Percentiles rank a stretch among this genome's conserved stretches.
Evolutionary conservation across 2,888 invertebrate genomes (phyloP).

Genomic region (Apotomis turbidana): DNA sequence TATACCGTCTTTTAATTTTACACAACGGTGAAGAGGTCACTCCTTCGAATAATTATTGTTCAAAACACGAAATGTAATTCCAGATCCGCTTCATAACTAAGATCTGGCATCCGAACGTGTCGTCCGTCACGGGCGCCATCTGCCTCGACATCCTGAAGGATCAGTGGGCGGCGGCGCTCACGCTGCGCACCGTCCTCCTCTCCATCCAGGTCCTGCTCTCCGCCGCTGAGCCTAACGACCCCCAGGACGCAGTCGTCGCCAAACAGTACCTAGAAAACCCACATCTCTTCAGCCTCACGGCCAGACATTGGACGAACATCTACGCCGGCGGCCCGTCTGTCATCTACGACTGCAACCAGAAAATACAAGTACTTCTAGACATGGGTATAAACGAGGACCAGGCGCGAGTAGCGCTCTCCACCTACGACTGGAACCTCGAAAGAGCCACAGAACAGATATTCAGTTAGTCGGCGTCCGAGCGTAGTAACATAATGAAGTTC

Average conservation of each 20-base stretch:
- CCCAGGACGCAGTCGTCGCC: slow-evolving; percentile 98
- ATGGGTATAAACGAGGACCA: slow-evolving; percentile 97
- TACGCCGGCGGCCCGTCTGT: slow-evolving; percentile 91
- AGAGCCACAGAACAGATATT: slow-evolving; percentile 91
- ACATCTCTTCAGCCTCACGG: slow-evolving; percentile 94
- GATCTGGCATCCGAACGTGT: slow-evolving; percentile 99
- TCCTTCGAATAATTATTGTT: neutral
- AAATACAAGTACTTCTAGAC: slow-evolving; percentile 94
- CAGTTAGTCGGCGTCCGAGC: slow-evolving; percentile 56
- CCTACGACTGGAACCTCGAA: slow-evolving; percentile 96
- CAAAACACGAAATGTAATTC: slow-evolving; percentile 46
- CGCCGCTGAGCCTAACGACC: slow-evolving; percentile 96
- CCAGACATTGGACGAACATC: slow-evolving; percentile 97
- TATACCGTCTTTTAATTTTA: too few relatives aligned
- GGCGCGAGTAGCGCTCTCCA: slow-evolving; percentile 95
- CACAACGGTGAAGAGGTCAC: too few relatives aligned
- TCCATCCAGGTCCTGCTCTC: slow-evolving; percentile 97
- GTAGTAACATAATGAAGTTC: slow-evolving; percentile 35
- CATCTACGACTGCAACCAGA: slow-evolving; percentile 90
- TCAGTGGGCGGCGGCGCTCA: slow-evolving; percentile 99
- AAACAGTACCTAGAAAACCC: slow-evolving; percentile 96
- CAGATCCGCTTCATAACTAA: slow-evolving; percentile 98
- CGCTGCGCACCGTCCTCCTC: slow-evolving; percentile 96
- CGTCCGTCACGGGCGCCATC: slow-evolving; percentile 98
- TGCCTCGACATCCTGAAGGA: slow-evolving; percentile 99